Conservation (phyloP, 2,888 invertebrate genomes). For the Lissonota sp. region DNA sequence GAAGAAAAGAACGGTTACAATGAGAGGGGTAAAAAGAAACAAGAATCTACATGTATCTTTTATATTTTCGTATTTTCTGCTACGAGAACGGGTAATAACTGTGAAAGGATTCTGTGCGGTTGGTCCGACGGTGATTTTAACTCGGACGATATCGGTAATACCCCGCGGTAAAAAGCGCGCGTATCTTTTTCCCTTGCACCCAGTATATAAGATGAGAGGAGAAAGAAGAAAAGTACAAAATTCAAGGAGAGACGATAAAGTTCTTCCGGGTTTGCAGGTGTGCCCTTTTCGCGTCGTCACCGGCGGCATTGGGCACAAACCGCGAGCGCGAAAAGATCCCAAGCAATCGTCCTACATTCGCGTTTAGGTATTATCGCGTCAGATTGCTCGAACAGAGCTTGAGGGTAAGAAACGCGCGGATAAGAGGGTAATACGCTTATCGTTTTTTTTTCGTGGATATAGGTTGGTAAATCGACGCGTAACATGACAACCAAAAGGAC, state of each 20-base stretch:
- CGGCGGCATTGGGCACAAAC: too few species aligned
- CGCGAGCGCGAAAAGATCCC: neutral
- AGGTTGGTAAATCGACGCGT: conserved; percentile 1
- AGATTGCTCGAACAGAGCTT: conserved; percentile 10
- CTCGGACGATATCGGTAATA: conserved; percentile 27
- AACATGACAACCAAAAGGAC: too few species aligned
- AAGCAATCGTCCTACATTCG: conserved; percentile 42
- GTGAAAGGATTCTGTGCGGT: neutral
- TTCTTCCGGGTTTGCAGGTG: conserved; percentile 25
- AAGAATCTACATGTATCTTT: neutral
- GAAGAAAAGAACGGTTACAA: neutral
- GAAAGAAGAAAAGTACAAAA: conserved; percentile 30
- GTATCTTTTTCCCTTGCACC: too few species aligned
- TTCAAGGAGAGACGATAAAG: conserved; percentile 47
- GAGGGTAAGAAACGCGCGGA: conserved; percentile 28
- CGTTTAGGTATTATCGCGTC: conserved; percentile 20
- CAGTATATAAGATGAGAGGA: conserved; percentile 5
- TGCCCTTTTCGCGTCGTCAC: conserved; percentile 33
- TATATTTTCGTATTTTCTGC: conserved; percentile 22
- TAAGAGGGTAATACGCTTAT: conserved; percentile 65
- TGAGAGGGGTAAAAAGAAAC: neutral
- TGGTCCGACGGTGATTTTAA: conserved; percentile 22
- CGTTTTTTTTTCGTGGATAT: conserved; percentile 50
- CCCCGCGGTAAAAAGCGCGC: conserved; percentile 36
- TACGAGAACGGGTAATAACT: conserved; percentile 37